A percentile compares a stretch with the other conserved stretches of the same genome.
phyloP scores from a whole-genome alignment of 2,797 vertebrate genomes.

The Phalanger gymnotis region DNA sequence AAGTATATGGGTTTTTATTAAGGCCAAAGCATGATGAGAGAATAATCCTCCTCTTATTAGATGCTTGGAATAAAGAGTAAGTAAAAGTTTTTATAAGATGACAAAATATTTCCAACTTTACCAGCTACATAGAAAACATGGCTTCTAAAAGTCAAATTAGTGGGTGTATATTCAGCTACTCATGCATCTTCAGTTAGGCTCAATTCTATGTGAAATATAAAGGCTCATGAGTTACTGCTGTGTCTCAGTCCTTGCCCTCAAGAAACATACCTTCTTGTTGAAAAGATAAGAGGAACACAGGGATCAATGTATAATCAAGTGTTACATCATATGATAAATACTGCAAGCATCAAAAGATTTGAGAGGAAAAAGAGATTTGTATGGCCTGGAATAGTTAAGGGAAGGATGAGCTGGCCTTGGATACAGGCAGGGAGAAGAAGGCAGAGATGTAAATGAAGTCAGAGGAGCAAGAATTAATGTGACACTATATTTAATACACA shows the following conservation, averaged over 20 bases:
- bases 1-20: constrained; percentile 41
- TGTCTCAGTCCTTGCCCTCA: background rate
- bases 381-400: constrained; percentile 9
- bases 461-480: background rate
- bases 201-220: background rate
- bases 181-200: background rate
- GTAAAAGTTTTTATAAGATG: constrained; percentile 60
- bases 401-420: background rate
- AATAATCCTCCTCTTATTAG: constrained; percentile 48
- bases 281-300: constrained; percentile 6
- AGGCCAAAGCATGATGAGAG: constrained; percentile 27
- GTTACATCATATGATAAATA: background rate
- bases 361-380: background rate
- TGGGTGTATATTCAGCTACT: background rate
- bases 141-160: constrained; percentile 56
- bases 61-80: constrained; percentile 52
- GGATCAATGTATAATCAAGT: background rate
- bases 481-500: background rate
- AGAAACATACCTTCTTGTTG: constrained; percentile 2
- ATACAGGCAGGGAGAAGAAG: background rate
- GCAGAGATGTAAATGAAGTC: background rate
- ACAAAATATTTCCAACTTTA: constrained; percentile 45
- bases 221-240: background rate
- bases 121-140: constrained; percentile 31
- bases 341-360: background rate